These are phyloP conservation scores for Agrypnus murinus DNA, from an alignment of 2,888 invertebrate species.

Conservation along the genomic window DNA sequence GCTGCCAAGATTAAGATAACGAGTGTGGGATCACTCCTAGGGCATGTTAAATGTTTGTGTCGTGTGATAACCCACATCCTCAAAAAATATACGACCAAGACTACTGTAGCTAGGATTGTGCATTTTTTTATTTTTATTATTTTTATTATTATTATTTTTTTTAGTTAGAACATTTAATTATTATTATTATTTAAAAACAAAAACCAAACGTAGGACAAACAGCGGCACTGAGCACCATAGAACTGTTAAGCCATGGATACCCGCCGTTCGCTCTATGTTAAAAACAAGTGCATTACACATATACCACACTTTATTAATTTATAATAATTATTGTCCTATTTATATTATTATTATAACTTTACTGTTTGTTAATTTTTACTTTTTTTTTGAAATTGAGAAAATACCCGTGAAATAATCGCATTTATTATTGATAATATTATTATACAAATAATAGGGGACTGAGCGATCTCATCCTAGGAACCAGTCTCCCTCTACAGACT, in stretches of 20 bases:
- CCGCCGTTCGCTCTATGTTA: slow-evolving; percentile 42
- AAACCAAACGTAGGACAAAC: slow-evolving; percentile 31
- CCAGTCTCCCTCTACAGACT: slow-evolving; percentile 53
- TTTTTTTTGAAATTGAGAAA: slow-evolving; percentile 21
- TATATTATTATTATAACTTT: slow-evolving; percentile 60
- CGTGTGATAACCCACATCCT: slow-evolving; percentile 44
- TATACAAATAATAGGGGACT: slow-evolving; percentile 59
- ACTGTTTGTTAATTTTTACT: slow-evolving; percentile 66
- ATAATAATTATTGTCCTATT: slow-evolving; percentile 64
- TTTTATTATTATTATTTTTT: slow-evolving; percentile 28
- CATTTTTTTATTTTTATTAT: slow-evolving; percentile 51
- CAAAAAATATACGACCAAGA: slow-evolving; percentile 54
- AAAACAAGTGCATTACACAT: slow-evolving; percentile 36
- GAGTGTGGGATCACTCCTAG: slow-evolving; percentile 45
- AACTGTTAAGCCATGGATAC: not conserved
- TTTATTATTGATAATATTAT: slow-evolving; percentile 42
- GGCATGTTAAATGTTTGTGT: slow-evolving; percentile 41
- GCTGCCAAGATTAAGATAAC: slow-evolving; percentile 73
- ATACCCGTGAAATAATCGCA: slow-evolving; percentile 61
- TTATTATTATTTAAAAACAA: slow-evolving; percentile 12
- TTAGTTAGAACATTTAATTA: slow-evolving; percentile 44
- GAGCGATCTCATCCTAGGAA: slow-evolving; percentile 68
- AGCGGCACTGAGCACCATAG: slow-evolving; percentile 28
- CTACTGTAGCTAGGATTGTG: slow-evolving; percentile 50
- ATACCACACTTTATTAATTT: slow-evolving; percentile 58